phyloP scores from a whole-genome alignment of 2,113 vertebrate species.

The Anseranas semipalmata region DNA sequence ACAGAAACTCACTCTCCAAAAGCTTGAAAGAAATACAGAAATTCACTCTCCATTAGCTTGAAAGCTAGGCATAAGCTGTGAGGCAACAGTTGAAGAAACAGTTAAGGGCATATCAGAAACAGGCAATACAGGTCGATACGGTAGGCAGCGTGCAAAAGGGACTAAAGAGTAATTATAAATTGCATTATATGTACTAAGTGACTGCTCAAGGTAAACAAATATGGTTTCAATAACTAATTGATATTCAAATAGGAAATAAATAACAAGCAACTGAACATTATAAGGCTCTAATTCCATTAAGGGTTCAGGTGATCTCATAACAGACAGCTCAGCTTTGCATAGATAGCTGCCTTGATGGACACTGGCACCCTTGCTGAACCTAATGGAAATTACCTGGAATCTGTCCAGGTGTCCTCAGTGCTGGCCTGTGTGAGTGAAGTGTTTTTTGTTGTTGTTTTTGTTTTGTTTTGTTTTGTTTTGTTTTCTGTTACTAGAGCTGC shows the following conservation, averaged over 20 bases:
- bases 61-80: neutral
- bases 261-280: neutral
- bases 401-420: neutral
- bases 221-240: neutral
- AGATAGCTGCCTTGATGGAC: neutral
- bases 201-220: neutral
- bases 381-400: neutral
- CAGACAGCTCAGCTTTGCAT: neutral
- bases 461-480: accelerated
- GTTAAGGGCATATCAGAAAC: neutral
- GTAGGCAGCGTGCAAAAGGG: neutral
- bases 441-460: neutral
- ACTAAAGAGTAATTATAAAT: neutral
- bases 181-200: neutral
- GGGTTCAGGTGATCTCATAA: neutral
- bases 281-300: neutral
- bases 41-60: neutral
- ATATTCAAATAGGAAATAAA: neutral
- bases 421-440: neutral
- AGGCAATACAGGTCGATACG: neutral
- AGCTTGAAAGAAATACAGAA: neutral
- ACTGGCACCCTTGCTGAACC: neutral
- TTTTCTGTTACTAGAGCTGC: neutral
- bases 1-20: neutral
- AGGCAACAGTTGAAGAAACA: neutral